phyloP scores from a whole-genome alignment of 2,113 vertebrate species.

The Saguinus imperator region DNA sequence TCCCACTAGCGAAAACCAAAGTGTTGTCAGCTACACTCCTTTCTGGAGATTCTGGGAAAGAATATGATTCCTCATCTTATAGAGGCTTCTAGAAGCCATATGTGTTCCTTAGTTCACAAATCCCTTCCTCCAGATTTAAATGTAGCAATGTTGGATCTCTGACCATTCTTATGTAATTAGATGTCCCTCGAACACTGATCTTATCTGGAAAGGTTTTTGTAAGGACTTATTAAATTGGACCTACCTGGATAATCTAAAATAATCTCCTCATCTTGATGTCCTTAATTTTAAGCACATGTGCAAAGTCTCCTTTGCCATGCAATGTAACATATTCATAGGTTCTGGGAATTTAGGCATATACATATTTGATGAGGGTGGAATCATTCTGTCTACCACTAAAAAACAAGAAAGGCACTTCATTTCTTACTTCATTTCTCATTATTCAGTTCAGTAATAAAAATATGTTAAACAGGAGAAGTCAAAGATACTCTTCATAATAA shows the following conservation, averaged over 20 bases:
- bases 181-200: background rate
- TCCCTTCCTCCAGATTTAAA: background rate
- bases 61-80: background rate
- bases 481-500: background rate
- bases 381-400: background rate
- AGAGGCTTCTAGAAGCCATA: background rate
- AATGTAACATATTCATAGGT: background rate
- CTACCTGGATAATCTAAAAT: background rate
- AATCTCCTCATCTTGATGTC: background rate
- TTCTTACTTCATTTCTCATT: background rate
- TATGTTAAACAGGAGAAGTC: background rate
- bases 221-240: background rate
- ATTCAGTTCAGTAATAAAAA: slow-evolving; percentile 19
- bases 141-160: background rate
- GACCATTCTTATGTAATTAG: background rate
- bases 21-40: background rate
- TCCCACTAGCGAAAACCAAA: background rate
- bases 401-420: background rate
- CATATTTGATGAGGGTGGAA: background rate
- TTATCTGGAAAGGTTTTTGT: background rate
- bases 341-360: background rate
- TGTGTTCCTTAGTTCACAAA: background rate
- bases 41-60: background rate
- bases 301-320: background rate
- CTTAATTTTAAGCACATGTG: background rate